These are phyloP conservation scores for Clarias magur DNA, from an alignment of 2,113 vertebrate genomes.

Conservation along the genomic window DNA sequence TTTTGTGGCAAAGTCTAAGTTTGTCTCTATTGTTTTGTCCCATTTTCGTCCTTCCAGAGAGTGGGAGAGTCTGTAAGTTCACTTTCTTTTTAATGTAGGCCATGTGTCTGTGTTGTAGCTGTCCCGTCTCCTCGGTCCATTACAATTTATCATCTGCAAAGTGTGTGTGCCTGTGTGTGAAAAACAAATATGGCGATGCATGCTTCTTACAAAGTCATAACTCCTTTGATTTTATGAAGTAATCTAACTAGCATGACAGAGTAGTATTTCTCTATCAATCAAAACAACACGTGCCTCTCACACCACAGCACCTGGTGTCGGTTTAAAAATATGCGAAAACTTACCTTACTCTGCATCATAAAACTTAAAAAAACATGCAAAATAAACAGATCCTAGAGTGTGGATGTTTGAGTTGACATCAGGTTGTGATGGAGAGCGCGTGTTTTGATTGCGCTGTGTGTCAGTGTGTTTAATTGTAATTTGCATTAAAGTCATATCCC, in stretches of 20 bases:
- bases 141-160: constrained; percentile 21
- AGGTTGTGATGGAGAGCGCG: constrained; percentile 36
- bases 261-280: neutral
- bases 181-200: neutral
- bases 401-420: constrained; percentile 10
- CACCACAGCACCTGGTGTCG: constrained; percentile 24
- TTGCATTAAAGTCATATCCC: constrained; percentile 32
- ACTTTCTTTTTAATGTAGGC: constrained; percentile 67
- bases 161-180: constrained; percentile 2
- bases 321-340: neutral
- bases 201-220: neutral
- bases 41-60: constrained; percentile 83
- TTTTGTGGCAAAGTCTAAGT: constrained; percentile 67
- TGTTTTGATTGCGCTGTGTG: constrained; percentile 18
- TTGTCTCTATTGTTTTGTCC: constrained; percentile 77
- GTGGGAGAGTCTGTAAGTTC: constrained; percentile 96
- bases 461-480: constrained; percentile 15
- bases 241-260: constrained; percentile 17
- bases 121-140: constrained; percentile 4
- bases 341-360: neutral
- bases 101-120: constrained; percentile 49
- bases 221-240: constrained; percentile 3
- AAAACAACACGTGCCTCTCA: constrained; percentile 22
- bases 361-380: neutral
- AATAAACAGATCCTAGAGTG: neutral